Evolutionary conservation across 1,140 invertebrate genomes (phyloP), one percentile per base, ranked within the genome.

Genomic region (Dreissena polymorpha): DNA sequence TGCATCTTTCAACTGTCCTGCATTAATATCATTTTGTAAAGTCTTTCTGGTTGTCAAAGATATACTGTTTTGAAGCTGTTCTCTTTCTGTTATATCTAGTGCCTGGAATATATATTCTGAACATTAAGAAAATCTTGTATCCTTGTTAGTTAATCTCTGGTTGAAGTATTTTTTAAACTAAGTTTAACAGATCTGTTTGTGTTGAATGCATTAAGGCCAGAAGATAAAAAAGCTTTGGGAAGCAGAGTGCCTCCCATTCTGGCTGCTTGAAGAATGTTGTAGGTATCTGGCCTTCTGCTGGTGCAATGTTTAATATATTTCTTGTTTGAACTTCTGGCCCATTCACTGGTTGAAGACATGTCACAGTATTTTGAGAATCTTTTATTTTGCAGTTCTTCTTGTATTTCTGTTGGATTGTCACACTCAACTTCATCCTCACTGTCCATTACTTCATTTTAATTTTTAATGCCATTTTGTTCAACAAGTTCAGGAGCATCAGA

Each of bases 61-160:
- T 16, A 79, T 79, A 25, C 65, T 79, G 51, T 79, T 79, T 70
- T 79, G 65, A 69, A 79, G 76, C 25, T 77, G 75, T 18, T 77
- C 75, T 77, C 49, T 77, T 77, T 77, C 75, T 77, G 75, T 69
- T 18, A 27, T 29, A 79, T 79, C 76, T 25, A 79, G 76, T 79
- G 76, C 76, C 67, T 69, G 76, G 25, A 79, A 79, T 79, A 79
- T 79, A 21, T 79, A 79, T 68, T 79, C 76, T 79, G 76, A 69
- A 79, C 76, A 13, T 79, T 79, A 50, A 16, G 76, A 79, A 53
- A 79, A 79, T 14, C 76, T 1, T 68, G 65, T 50, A 27, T 79
- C 76, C 51, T 79, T 79, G 76, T 79, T 79, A 25, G 76, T 70
- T 79, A 79, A 70, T 79, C 65, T 79, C 65, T 79, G 76, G 55